These are phyloP conservation scores for Galaxias olidus DNA, from an alignment of 2,797 vertebrate genomes.

Conservation along the genomic window DNA sequence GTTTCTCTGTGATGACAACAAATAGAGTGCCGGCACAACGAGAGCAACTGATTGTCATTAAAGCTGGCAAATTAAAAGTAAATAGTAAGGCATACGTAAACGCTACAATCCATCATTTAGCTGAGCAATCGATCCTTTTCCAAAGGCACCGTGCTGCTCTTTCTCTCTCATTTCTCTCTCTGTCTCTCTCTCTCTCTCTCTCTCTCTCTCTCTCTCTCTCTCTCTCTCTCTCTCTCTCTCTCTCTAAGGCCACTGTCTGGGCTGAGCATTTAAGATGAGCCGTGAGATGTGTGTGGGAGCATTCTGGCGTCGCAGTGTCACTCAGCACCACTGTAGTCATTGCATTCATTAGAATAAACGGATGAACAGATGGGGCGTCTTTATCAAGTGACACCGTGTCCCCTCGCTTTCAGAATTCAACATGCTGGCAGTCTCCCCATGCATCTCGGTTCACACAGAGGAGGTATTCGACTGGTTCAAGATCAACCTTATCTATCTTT, in stretches of 20 bases:
- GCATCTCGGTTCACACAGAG: neutral
- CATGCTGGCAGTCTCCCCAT: constrained; percentile 21
- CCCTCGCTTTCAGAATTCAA: constrained; percentile 31
- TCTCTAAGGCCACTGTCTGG: constrained; percentile 2
- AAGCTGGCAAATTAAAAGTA: too few species aligned
- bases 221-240: constrained; percentile 15
- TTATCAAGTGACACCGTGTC: constrained; percentile 26
- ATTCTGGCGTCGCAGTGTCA: constrained; percentile 52
- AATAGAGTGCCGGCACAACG: neutral
- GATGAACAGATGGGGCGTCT: constrained; percentile 32
- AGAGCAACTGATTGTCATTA: too few species aligned
- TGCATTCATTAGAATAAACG: constrained; percentile 45
- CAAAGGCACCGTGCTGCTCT: too few species aligned
- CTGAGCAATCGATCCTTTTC: too few species aligned
- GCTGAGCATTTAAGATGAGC: constrained; percentile 1
- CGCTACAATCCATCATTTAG: too few species aligned
- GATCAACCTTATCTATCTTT: too few species aligned
- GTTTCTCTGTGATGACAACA: constrained; percentile 42
- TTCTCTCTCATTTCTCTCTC: too few species aligned
- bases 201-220: too few species aligned
- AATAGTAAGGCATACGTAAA: too few species aligned
- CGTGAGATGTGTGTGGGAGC: constrained; percentile 42
- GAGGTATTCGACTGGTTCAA: neutral
- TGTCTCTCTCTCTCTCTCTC: too few species aligned
- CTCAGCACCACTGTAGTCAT: constrained; percentile 37